These are phyloP conservation scores for Neopelma chrysocephalum DNA, from an alignment of 2,797 vertebrate species.

Conservation along the genomic window DNA sequence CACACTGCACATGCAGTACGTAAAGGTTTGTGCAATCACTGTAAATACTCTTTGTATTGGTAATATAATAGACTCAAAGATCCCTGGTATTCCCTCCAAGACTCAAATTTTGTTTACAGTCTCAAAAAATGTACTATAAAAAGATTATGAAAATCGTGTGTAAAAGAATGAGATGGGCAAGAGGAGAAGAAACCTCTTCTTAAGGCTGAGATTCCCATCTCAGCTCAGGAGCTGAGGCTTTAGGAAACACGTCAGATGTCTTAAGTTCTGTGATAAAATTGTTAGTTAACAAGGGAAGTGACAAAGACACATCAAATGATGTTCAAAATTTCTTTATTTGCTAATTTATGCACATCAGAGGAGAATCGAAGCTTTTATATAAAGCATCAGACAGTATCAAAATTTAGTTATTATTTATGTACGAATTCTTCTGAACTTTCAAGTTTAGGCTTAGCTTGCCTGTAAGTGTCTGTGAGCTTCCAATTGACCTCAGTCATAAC, in stretches of 20 bases:
- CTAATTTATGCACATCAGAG: neutral
- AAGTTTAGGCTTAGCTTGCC: neutral
- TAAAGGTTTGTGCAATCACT: neutral
- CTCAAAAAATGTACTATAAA: neutral
- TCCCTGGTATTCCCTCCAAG: neutral
- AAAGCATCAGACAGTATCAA: neutral
- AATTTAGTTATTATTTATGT: neutral
- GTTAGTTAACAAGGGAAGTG: neutral
- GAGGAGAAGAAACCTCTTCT: neutral
- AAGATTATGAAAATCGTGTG: neutral
- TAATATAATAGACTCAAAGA: neutral
- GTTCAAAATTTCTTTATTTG: neutral
- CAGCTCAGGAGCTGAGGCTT: neutral
- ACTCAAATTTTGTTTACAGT: neutral
- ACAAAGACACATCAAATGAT: neutral
- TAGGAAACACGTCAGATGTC: neutral
- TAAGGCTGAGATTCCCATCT: neutral
- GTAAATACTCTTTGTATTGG: neutral
- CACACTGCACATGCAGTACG: fast-evolving
- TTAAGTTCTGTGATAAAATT: neutral
- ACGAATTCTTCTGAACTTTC: neutral
- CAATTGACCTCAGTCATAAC: neutral
- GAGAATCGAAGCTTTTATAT: neutral
- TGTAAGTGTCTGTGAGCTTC: neutral
- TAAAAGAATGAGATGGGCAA: neutral